Base-by-base conservation (phyloP, 1,140 invertebrate species). In the Sinonovacula constricta region DNA sequence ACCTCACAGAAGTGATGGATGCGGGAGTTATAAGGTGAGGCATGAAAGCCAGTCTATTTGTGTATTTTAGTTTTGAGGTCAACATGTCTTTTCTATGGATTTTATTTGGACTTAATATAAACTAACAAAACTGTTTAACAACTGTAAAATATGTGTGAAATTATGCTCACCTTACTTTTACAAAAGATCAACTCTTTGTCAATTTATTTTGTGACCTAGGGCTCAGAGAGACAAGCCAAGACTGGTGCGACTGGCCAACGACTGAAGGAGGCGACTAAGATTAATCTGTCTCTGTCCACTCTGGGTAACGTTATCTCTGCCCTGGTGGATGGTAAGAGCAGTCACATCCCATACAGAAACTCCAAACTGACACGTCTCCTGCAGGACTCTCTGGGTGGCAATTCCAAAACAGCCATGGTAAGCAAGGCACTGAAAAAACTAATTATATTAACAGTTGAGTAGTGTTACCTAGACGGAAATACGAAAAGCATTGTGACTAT, bases 231-330 rank as follows among this genome's bases (percentile, higher is more conserved):
- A 90, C 96, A 99, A 81, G 95, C 95, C 5, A 95, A 97, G 85
- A 98, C 97, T 1, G 98, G 98, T 18, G 96, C 96, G 0, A 94
- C 95, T 79, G 97, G 98, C 83, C 95, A 95, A 83, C 89, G 97
- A 71, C 96, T 97, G 0, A 92, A 97, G 62, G 98, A 99, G 93
- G 98, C 98, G 31, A 93, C 92, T 36, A 99, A 96, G 87, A 99
- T 99, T 59, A 99, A 99, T 92, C 93, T 98, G 85, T 97, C 97
- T 1, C 91, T 99, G 4, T 98, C 97, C 36, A 97, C 97, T 1
- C 92, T 99, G 75, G 97, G 97, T 33, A 99, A 99, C 92, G 97
- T 99, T 12, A 99, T 99, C 83, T 97, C 96, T n/a, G 96, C 97
- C 0, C 91, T 99, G 51, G 97, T 97, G 53, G 91, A 92, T 81